phyloP scores from a whole-genome alignment of 2,797 vertebrate genomes.

The Atherinosoma microstoma region DNA sequence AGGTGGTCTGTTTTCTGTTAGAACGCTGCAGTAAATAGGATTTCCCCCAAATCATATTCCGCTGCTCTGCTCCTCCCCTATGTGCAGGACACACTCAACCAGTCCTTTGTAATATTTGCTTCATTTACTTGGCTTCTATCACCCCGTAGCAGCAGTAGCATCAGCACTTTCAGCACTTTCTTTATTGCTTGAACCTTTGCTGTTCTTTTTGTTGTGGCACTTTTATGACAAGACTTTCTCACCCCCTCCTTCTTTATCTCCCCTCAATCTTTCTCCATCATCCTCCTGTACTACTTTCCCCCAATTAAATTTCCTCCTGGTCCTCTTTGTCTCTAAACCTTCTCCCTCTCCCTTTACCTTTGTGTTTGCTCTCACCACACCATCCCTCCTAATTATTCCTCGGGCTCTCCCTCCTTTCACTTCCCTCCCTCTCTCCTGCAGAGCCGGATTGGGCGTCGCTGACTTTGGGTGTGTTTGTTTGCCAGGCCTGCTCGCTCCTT shows the following conservation, averaged over 20 bases:
- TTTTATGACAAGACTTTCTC: constrained; percentile 47
- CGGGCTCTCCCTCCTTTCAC: background rate
- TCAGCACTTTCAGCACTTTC: constrained; percentile 49
- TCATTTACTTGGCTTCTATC: constrained; percentile 51
- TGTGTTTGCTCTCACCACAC: background rate
- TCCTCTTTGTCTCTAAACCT: constrained; percentile 4
- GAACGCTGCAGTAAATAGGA: constrained; percentile 40
- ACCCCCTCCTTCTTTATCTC: constrained; percentile 21
- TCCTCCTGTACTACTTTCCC: constrained; percentile 1
- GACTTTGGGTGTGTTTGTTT: constrained; percentile 93
- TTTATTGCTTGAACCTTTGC: constrained; percentile 46
- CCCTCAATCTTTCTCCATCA: constrained; percentile 6
- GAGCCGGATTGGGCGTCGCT: constrained; percentile 96
- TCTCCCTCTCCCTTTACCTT: constrained; percentile 7
- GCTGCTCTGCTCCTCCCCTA: constrained; percentile 28
- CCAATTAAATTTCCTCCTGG: constrained; percentile 30
- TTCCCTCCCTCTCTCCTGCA: constrained; percentile 61
- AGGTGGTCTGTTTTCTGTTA: constrained; percentile 58
- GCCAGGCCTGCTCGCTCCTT: constrained; percentile 93
- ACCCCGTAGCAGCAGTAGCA: constrained; percentile 25
- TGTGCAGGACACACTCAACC: constrained; percentile 25
- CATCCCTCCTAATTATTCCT: background rate
- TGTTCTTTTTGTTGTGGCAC: constrained; percentile 31
- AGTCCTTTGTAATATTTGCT: constrained; percentile 49
- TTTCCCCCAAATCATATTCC: constrained; percentile 60